Evolutionary conservation across 2,888 invertebrate species (phyloP), one percentile per base, ranked within the genome.

Genomic region (Lucinisca nassula): DNA sequence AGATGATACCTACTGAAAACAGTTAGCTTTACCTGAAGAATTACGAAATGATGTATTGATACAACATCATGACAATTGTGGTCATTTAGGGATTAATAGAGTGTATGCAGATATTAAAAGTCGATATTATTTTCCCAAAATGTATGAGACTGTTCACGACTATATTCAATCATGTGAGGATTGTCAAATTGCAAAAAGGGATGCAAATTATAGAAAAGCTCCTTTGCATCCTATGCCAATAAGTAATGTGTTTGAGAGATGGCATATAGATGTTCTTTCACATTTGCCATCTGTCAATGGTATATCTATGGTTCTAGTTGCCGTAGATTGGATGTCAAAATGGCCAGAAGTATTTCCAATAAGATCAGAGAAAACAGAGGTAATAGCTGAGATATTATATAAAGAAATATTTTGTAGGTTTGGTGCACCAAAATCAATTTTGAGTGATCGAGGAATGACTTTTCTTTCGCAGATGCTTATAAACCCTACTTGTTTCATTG

Each of bases 111-210:
- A 78, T 6, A 74, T 82, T 17, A 82, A 73, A 73, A 30, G 24
- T 21, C 78, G 73, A 61, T 82, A 85, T 32, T 77, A 82, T 30
- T 86, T 72, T 74, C 79, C 79, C 17, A 40, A 38, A 40, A 78
- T 79, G 76, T 70, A 83, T 24, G 75, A 87, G 79, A 40, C 75
- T 27, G 51, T 83, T 21, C n/a, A 83, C 37, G 75, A 83, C 45
- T 82, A 87, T 32, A 79, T 87, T 21, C 37, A 49, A n/a, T 79
- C 82, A 0, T 87, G 87, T 87, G 83, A 87, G 35, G 24, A 24
- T 40, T 87, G 87, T 74, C 87, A 83, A 67, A 17, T 55, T 21
- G 51, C 40, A 40, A 86, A 86, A 76, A n/a, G 37, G 8, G 45
- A 75, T 21, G 8, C 24, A 10, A 58, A 82, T n/a, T 21, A 2